These are phyloP conservation scores for Paraplagusia blochii DNA, from an alignment of 2,113 vertebrate species.

Conservation along the genomic window DNA sequence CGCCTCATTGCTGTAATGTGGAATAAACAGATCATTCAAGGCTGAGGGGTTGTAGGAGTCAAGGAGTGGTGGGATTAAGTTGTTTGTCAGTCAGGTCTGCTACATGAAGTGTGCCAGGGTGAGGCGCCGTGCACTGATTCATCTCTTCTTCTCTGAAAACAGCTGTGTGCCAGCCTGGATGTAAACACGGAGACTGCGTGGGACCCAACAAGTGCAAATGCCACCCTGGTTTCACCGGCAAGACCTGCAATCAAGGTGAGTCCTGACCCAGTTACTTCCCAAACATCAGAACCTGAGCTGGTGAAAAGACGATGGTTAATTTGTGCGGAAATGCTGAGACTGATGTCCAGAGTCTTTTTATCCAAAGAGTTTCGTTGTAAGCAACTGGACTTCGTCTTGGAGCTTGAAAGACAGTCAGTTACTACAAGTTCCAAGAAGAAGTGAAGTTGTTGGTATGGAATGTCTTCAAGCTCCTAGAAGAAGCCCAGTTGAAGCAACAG, in stretches of 20 bases:
- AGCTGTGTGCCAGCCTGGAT: conserved; percentile 93
- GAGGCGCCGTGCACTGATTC: conserved; percentile 51
- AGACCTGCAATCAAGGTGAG: conserved; percentile 98
- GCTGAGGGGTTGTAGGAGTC: conserved; percentile 32
- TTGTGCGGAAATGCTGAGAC: neutral
- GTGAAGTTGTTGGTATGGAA: too few species aligned
- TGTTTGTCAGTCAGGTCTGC: conserved; percentile 53
- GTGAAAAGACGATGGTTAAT: neutral
- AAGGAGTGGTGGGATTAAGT: conserved; percentile 47
- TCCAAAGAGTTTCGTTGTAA: too few species aligned
- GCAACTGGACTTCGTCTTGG: too few species aligned
- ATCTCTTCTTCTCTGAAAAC: conserved; percentile 57
- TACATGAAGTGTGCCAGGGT: conserved; percentile 31
- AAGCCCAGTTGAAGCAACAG: too few species aligned
- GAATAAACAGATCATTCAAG: conserved; percentile 40
- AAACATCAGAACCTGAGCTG: neutral
- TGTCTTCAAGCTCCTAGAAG: too few species aligned
- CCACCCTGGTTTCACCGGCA: conserved; percentile 89
- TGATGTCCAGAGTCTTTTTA: too few species aligned
- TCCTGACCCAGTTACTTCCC: neutral
- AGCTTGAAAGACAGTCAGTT: too few species aligned
- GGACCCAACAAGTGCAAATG: conserved; percentile 98
- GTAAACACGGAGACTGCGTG: conserved; percentile 93
- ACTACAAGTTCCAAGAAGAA: too few species aligned
- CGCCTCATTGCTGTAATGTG: conserved; percentile 25